Percentiles rank a stretch among this genome's conserved stretches.
These are phyloP conservation scores for Platorchestia sp. DNA, from an alignment of 1,140 invertebrate genomes.

Conservation along the genomic window DNA sequence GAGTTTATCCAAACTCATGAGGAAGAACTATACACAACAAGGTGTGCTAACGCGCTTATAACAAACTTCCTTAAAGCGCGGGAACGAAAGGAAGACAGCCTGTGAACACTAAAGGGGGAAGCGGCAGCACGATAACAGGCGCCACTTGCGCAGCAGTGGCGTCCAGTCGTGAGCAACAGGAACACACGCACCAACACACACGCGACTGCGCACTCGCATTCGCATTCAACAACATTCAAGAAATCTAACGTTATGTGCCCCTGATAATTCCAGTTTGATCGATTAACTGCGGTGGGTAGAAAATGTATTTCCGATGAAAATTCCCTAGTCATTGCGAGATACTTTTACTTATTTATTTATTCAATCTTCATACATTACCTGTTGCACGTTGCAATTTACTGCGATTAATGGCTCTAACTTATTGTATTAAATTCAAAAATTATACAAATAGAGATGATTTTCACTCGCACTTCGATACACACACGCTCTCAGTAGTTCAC, in stretches of 20 bases:
- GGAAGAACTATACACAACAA: constrained; percentile 53
- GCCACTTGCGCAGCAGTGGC: constrained; percentile 27
- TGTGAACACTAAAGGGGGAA: constrained; percentile 13
- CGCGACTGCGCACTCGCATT: not conserved
- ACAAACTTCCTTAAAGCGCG: constrained; percentile 41
- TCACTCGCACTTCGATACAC: not conserved
- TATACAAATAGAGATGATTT: not conserved
- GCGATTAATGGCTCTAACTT: not conserved
- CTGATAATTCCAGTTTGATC: not conserved
- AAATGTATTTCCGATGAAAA: not conserved
- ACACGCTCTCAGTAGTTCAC: constrained; percentile 11
- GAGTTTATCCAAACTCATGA: constrained; percentile 13
- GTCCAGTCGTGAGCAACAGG: constrained; percentile 28
- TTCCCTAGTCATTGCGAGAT: not conserved
- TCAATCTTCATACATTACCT: not conserved
- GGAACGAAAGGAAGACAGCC: constrained; percentile 4
- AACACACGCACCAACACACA: constrained; percentile 10
- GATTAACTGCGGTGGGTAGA: not conserved
- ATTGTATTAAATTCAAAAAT: not conserved
- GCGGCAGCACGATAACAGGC: not conserved
- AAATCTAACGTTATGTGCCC: not conserved
- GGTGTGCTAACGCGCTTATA: constrained; percentile 53
- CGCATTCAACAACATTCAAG: no score
- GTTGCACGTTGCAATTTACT: not conserved
- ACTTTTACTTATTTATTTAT: not conserved